phyloP scores from a whole-genome alignment of 2,797 vertebrate genomes.

The Morus bassanus region DNA sequence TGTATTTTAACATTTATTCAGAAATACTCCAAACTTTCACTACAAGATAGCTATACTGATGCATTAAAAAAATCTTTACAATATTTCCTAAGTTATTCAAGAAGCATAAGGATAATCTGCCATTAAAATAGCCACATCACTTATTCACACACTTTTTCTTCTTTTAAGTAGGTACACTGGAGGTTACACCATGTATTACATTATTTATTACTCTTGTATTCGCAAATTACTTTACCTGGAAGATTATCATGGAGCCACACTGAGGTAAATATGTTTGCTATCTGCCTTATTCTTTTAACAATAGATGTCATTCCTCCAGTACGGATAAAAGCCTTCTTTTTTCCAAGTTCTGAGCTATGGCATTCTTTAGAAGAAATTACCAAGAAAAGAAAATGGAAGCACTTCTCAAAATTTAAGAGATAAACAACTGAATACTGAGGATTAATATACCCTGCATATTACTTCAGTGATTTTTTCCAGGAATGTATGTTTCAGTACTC shows the following conservation, averaged over 20 bases:
- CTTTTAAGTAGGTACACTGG: slow-evolving; percentile 66
- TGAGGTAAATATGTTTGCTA: slow-evolving; percentile 58
- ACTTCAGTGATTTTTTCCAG: background rate
- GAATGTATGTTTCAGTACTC: background rate
- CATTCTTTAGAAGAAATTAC: background rate
- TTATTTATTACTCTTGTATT: slow-evolving; percentile 81
- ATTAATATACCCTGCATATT: background rate
- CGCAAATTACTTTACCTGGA: slow-evolving; percentile 84
- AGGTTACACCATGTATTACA: slow-evolving; percentile 82
- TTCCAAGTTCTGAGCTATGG: background rate
- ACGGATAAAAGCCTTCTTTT: background rate
- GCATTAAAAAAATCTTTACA: background rate
- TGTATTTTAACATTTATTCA: background rate
- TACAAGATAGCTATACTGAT: background rate
- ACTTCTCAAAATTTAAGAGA: background rate
- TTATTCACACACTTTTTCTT: background rate
- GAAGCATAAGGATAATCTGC: background rate
- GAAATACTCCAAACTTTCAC: background rate
- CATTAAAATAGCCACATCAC: background rate
- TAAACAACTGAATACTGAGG: background rate
- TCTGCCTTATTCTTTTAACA: background rate
- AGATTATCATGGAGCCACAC: slow-evolving; percentile 76
- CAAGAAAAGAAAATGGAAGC: background rate
- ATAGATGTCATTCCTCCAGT: background rate
- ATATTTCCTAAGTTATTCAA: background rate